Base-by-base conservation (phyloP, 2,113 vertebrate genomes). In the Chelonoidis abingdonii region DNA sequence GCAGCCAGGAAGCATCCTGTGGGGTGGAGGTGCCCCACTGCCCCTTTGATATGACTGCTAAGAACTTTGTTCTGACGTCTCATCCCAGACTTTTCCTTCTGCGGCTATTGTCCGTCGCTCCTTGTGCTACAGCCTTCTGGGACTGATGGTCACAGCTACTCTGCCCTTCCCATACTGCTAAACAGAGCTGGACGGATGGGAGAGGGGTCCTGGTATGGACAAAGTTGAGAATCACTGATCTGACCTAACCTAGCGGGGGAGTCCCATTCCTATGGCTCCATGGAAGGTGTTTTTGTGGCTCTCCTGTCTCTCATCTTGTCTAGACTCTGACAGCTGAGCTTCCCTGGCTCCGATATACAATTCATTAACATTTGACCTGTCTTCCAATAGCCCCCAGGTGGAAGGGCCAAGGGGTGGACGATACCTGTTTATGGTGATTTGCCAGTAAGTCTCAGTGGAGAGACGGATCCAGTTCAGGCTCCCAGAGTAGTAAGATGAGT, bases 361-460 rank as follows among this genome's bases (percentile, higher is more conserved):
- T 52, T 17, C 16, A 52, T 17, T 52, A 52, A 52, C 21, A 22
- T 69, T n/a, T 69, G 72, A 52, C 38, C 19, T 24, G 38, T 44
- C 22, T 75, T 52, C 52, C 52, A 52, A 17, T 52, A 52, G 52
- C 72, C 72, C n/a, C 5, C 22, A 12, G 72, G 38, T 9, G 10
- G n/a, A n/a, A 38, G 25, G 50, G 8, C 72, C 47, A 49, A 53
- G 29, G 5, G 83, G 10, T 11, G 22, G 62, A 16, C 27, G 12
- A 94, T 82, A 98, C 98, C 97, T 98, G 85, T 98, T 97, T 93
- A 98, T 50, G 21, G 87, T 88, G 92, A 98, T 98, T 93, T 98
- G 96, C 98, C 98, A 98, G 49, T 97, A 98, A 25, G 87, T 72
- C 52, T 97, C 84, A 1, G 38, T 25, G 29, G 97, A 90, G 11